These are phyloP conservation scores for Ciconia maguari DNA, from an alignment of 2,113 vertebrate species.

Conservation along the genomic window DNA sequence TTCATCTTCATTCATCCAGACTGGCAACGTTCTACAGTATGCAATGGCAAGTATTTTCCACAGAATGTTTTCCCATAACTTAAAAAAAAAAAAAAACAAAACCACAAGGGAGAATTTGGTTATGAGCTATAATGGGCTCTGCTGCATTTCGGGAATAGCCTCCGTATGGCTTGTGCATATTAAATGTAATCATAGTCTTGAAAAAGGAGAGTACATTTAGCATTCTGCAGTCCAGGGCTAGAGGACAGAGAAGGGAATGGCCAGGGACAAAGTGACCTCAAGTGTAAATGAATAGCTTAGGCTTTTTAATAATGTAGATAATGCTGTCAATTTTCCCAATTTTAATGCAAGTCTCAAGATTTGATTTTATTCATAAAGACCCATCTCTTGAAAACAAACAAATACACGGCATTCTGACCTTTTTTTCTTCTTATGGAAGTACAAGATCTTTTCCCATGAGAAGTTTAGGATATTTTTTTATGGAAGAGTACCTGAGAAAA, in stretches of 20 bases:
- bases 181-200: neutral
- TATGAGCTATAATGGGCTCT: neutral
- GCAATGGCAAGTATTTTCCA: neutral
- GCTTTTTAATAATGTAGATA: neutral
- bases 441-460: neutral
- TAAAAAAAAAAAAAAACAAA: too few species aligned
- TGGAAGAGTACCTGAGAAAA: neutral
- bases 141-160: neutral
- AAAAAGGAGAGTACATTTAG: neutral
- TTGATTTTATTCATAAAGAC: neutral
- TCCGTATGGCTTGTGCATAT: accelerated
- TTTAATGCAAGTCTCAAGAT: neutral
- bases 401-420: neutral
- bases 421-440: neutral
- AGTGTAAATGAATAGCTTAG: neutral
- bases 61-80: neutral
- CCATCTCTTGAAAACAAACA: neutral
- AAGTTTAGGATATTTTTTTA: neutral
- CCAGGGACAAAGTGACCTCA: neutral
- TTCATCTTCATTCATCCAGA: neutral
- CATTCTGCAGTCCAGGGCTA: neutral
- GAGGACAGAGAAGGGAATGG: neutral
- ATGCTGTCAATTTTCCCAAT: neutral
- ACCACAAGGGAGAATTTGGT: too few species aligned
- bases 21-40: neutral